Percentiles rank a stretch among this genome's conserved stretches.
Evolutionary conservation across 2,113 vertebrate species (phyloP).

Genomic region (Oxyura jamaicensis): DNA sequence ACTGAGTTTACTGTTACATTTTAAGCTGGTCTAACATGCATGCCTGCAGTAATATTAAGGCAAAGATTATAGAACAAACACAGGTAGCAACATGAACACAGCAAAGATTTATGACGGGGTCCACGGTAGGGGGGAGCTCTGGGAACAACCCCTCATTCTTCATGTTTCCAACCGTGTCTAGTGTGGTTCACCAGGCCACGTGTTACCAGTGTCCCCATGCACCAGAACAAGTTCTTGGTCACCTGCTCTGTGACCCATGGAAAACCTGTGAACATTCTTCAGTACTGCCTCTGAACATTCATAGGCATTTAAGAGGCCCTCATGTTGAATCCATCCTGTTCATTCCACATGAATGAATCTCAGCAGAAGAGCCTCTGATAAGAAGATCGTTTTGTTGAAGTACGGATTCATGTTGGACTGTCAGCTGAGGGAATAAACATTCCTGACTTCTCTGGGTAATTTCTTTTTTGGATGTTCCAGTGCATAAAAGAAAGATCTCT

Average conservation of each 20-base stretch:
- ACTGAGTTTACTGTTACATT: neutral
- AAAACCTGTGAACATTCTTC: neutral
- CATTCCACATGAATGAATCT: neutral
- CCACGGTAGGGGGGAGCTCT: neutral
- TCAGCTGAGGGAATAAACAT: neutral
- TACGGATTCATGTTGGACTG: neutral
- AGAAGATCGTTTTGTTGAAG: neutral
- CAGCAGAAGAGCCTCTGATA: neutral
- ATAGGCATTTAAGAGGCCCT: neutral
- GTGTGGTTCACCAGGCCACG: accelerated
- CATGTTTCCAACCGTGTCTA: neutral
- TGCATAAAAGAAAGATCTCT: neutral
- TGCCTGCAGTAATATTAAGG: neutral
- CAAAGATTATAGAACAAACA: neutral
- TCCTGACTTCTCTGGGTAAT: neutral
- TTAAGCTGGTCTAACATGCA: neutral
- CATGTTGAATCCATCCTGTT: neutral
- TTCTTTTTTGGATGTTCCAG: neutral
- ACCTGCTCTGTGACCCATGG: neutral
- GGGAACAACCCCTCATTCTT: neutral
- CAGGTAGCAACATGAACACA: neutral
- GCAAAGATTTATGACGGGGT: neutral
- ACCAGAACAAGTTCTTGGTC: neutral
- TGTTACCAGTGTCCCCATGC: neutral
- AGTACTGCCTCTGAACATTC: neutral